Evolutionary conservation across 30 jellyfish, hydroid and myxozoan genomes (phyloP), one percentile per base, ranked within the genome.

Genomic region (Chrysaora quinquecirrha): DNA sequence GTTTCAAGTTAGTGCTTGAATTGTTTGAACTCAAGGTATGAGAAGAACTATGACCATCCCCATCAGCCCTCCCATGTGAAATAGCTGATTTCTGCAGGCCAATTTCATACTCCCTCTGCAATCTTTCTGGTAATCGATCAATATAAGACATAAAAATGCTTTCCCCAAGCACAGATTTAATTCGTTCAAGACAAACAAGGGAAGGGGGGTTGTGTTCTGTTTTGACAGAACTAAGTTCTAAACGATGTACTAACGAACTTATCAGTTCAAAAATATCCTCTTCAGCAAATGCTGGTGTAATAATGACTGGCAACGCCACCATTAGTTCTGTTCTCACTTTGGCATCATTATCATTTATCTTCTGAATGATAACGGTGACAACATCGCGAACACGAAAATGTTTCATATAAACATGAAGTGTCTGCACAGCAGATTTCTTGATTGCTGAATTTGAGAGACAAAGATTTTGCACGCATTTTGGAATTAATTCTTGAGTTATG

Each of bases 231-330:
- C 90, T 82, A 38, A 58, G 58, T 46, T 71, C 89, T 29, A 93
- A 76, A 43, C 91, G 82, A 48, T 58, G 86, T 23, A 93, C 88
- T 19, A 87, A 74, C 1, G 95, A 76, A 30, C 86, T 46, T 20
- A 93, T 78, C 24, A 87, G 30, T 30, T 73, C 96, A 24, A 65
- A 80, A 20, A 80, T 64, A 48, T 86, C 95, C 24, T 65, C 92
- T 34, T 74, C 77, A 33, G 95, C 94, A 76, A 93, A 86, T 22
- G 84, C 96, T 4, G 96, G 88, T n/a, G 97, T 72, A 0, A 93
- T 82, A 1, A 93, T 63, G 31, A 91, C 87, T n/a, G 98, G 98
- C 69, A 93, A 68, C 3, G 97, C 90, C 31, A 86, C 85, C 88
- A 93, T 79, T 22, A 93, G 52, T 48, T 93, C 98, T 18, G 91